Conservation (phyloP, 2,888 invertebrate genomes). For the Apamea sordens region DNA sequence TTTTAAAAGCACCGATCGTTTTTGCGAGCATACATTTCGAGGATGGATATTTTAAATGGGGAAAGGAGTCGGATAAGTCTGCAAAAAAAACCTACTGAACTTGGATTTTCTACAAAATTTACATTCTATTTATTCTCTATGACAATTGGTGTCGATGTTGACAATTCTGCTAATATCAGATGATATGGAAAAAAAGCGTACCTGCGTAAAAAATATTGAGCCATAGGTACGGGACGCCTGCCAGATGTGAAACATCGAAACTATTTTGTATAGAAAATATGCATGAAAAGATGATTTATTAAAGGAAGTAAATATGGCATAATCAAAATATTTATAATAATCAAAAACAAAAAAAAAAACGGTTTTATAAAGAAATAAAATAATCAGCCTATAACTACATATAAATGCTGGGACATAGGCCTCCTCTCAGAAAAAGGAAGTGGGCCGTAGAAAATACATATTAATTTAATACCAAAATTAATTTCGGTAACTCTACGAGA, state of each 20-base stretch:
- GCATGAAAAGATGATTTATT: not conserved
- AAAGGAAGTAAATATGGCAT: not conserved
- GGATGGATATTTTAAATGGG: conserved; percentile 3
- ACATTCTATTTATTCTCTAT: not conserved
- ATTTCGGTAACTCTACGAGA: not conserved
- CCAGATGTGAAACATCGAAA: not conserved
- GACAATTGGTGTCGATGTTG: not conserved
- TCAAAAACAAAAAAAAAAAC: not conserved
- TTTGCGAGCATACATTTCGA: not conserved
- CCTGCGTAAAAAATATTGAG: no score
- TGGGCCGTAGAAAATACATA: not conserved
- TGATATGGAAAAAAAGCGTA: not conserved
- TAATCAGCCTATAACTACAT: no score
- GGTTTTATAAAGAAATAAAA: no score
- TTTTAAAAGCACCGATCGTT: not conserved
- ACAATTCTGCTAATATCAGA: not conserved
- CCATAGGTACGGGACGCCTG: not conserved
- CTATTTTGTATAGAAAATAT: not conserved
- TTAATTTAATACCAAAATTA: not conserved
- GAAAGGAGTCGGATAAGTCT: not conserved
- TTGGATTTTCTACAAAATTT: not conserved
- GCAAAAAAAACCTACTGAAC: not conserved
- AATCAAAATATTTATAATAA: not conserved
- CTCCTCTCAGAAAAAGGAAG: no score
- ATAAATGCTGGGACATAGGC: no score